These are phyloP conservation scores for Psix sp. DNA, from an alignment of 1,140 invertebrate genomes.

Conservation along the genomic window DNA sequence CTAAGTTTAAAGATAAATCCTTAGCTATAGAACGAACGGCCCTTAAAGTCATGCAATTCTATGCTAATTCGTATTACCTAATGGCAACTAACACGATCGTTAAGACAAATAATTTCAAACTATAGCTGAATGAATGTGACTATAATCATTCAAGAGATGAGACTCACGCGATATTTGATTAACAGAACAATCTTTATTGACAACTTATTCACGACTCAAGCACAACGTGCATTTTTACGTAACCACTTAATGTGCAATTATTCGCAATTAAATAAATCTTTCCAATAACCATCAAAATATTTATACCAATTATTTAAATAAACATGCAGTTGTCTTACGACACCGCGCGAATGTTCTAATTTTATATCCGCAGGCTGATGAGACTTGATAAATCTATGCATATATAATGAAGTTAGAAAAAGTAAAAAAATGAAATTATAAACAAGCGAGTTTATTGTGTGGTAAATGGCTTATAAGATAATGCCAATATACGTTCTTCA, in stretches of 20 bases:
- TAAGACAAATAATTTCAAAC: constrained; percentile 49
- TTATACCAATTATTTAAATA: constrained; percentile 20
- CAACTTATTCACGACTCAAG: constrained; percentile 29
- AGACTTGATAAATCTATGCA: no score
- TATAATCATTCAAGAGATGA: constrained; percentile 4
- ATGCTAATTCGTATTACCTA: constrained; percentile 54
- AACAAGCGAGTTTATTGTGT: no score
- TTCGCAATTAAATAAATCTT: constrained; percentile 7
- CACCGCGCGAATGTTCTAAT: constrained; percentile 20
- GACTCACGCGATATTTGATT: constrained; percentile 28
- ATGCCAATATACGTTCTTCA: no score
- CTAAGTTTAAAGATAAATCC: constrained; percentile 43
- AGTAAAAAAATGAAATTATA: no score
- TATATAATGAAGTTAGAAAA: no score
- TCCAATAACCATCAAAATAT: neutral
- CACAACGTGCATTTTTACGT: constrained; percentile 9
- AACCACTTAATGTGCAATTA: constrained; percentile 21
- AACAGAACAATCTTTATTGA: no score
- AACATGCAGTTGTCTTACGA: constrained; percentile 12
- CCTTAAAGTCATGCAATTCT: constrained; percentile 35
- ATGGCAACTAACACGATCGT: constrained; percentile 39
- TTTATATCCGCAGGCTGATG: constrained; percentile 23
- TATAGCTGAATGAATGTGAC: neutral
- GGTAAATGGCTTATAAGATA: no score
- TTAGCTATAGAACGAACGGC: constrained; percentile 5